A percentile compares a stretch with the other conserved stretches of the same genome.
phyloP scores from a whole-genome alignment of 2,797 vertebrate genomes.

The Channa striata region DNA sequence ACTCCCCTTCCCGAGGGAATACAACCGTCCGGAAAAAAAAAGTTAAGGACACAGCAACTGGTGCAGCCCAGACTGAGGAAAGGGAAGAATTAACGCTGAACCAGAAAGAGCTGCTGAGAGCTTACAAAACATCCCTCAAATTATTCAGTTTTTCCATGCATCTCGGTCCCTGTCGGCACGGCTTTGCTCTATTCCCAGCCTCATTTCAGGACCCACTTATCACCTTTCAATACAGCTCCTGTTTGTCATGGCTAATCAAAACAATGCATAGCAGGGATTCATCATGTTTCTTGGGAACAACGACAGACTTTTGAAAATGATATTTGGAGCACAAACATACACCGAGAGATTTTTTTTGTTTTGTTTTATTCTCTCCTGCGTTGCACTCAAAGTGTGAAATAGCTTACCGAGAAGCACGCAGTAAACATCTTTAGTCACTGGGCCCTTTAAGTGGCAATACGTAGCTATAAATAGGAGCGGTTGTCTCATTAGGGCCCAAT shows the following conservation, averaged over 20 bases:
- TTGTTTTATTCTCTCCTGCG: not conserved
- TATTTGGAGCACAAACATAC: not conserved
- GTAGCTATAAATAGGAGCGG: slow-evolving; percentile 61
- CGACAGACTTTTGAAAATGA: slow-evolving; percentile 9
- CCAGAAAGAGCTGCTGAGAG: slow-evolving; percentile 30
- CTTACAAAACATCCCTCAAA: slow-evolving; percentile 16
- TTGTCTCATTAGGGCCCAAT: slow-evolving; percentile 59
- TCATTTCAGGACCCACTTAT: slow-evolving; percentile 21
- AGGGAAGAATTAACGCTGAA: slow-evolving; percentile 44
- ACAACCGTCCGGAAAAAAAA: slow-evolving; percentile 55
- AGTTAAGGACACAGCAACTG: slow-evolving; percentile 66
- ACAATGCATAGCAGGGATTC: slow-evolving; percentile 17
- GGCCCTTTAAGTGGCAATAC: slow-evolving; percentile 42
- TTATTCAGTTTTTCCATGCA: slow-evolving; percentile 18
- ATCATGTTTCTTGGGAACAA: slow-evolving; percentile 23
- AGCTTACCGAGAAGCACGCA: slow-evolving; percentile 6
- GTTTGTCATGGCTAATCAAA: slow-evolving; percentile 28
- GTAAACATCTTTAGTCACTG: slow-evolving; percentile 41
- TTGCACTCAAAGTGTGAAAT: slow-evolving; percentile 12
- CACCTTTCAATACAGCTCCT: slow-evolving; percentile 13
- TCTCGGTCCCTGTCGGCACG: not conserved
- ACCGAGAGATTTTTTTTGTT: not conserved
- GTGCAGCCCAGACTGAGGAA: slow-evolving; percentile 50
- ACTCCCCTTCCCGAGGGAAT: slow-evolving; percentile 56
- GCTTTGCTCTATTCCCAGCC: slow-evolving; percentile 16